phyloP scores from a whole-genome alignment of 2,797 vertebrate genomes.

The Ibycter americanus region DNA sequence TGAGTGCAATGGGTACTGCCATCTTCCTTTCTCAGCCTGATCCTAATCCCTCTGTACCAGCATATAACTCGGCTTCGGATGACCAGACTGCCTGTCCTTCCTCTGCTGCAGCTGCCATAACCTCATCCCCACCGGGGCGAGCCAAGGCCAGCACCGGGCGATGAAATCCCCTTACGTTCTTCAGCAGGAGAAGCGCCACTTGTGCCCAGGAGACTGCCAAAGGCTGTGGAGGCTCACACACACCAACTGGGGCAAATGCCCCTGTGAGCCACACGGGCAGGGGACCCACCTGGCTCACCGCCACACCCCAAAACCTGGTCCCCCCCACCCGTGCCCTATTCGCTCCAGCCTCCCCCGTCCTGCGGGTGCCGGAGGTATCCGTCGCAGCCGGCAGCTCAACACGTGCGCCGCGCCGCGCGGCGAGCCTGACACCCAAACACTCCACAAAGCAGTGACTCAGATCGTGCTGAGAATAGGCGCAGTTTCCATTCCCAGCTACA shows the following conservation, averaged over 20 bases:
- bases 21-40: neutral
- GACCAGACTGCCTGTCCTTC: neutral
- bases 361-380: neutral
- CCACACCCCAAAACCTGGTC: neutral
- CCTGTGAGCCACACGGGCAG: neutral
- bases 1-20: fast-evolving
- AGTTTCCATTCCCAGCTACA: neutral
- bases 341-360: neutral
- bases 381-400: neutral
- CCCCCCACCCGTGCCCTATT: neutral
- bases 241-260: neutral
- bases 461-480: neutral
- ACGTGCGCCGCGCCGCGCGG: neutral
- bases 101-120: neutral
- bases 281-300: fast-evolving
- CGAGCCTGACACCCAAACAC: neutral
- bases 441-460: neutral
- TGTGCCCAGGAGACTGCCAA: neutral
- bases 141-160: neutral
- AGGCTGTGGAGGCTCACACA: neutral
- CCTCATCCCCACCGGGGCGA: neutral
- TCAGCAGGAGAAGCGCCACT: neutral
- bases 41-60: neutral
- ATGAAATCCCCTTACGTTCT: neutral
- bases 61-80: neutral